phyloP scores from a whole-genome alignment of 2,797 vertebrate species.

The Lemur catta region DNA sequence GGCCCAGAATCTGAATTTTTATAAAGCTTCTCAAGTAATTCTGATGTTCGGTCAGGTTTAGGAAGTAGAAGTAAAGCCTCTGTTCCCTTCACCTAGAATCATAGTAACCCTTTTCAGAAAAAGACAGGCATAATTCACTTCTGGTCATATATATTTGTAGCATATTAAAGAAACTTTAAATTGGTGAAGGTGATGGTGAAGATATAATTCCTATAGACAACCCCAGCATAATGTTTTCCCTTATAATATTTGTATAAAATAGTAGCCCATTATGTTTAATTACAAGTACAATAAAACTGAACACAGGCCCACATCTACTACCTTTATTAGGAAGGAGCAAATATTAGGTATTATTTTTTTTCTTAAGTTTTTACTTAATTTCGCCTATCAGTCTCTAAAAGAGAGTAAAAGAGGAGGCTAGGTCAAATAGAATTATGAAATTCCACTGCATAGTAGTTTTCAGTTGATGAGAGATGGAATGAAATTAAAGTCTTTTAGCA shows the following conservation, averaged over 20 bases:
- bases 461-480: background rate
- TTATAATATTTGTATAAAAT: constrained; percentile 8
- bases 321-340: constrained; percentile 1
- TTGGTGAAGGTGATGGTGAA: background rate
- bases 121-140: background rate
- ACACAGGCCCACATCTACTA: background rate
- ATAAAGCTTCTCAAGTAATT: background rate
- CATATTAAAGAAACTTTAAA: background rate
- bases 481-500: background rate
- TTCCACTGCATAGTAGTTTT: background rate
- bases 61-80: background rate
- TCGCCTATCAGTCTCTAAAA: constrained; percentile 19
- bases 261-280: background rate
- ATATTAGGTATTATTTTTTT: background rate
- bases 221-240: constrained; percentile 19
- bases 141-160: background rate
- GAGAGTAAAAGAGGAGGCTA: background rate
- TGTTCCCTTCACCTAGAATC: background rate
- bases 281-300: constrained; percentile 8
- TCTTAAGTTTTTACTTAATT: constrained; percentile 1
- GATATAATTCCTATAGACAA: background rate
- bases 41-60: background rate
- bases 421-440: background rate
- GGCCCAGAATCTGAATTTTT: background rate
- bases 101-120: constrained; percentile 26